A percentile compares a stretch with the other conserved stretches of the same genome.
phyloP scores from a whole-genome alignment of 2,888 invertebrate species.

The Scaptomyza parva region DNA sequence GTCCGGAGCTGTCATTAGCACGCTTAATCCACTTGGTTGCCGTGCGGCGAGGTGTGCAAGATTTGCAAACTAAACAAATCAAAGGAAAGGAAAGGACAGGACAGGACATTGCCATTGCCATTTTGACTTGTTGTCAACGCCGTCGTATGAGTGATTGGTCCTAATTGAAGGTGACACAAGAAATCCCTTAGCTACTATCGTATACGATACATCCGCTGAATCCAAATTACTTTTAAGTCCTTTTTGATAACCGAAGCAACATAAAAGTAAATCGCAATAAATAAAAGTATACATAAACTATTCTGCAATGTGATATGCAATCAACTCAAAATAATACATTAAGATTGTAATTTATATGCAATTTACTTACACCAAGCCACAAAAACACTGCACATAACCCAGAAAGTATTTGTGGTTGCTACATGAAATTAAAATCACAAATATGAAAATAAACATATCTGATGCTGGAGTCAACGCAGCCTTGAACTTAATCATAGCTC shows the following conservation, averaged over 20 bases:
- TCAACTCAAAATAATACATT: slow-evolving; percentile 2
- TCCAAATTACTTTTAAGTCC: slow-evolving; percentile 9
- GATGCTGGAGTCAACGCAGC: background rate
- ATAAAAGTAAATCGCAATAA: slow-evolving; percentile 17
- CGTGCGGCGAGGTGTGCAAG: slow-evolving; percentile 49
- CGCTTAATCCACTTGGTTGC: slow-evolving; percentile 71
- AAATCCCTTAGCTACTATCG: background rate
- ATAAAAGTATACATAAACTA: slow-evolving; percentile 4
- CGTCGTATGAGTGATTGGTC: slow-evolving; percentile 43
- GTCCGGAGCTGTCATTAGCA: slow-evolving; percentile 70
- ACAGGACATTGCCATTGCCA: too few relatives aligned
- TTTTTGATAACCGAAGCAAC: background rate
- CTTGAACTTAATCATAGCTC: background rate
- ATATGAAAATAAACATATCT: background rate
- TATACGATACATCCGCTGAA: slow-evolving; percentile 1
- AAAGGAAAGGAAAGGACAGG: slow-evolving; percentile 31
- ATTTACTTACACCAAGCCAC: slow-evolving; percentile 4
- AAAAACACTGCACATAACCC: background rate
- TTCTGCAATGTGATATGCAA: background rate
- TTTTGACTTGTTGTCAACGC: slow-evolving; percentile 34
- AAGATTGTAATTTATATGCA: slow-evolving; percentile 32
- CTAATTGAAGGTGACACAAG: slow-evolving; percentile 56
- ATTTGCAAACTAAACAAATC: slow-evolving; percentile 76
- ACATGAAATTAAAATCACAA: slow-evolving; percentile 23
- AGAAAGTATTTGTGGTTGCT: slow-evolving; percentile 8